Evolutionary conservation across 2,888 invertebrate genomes (phyloP).

Genomic region (Eupithecia subfuscata): DNA sequence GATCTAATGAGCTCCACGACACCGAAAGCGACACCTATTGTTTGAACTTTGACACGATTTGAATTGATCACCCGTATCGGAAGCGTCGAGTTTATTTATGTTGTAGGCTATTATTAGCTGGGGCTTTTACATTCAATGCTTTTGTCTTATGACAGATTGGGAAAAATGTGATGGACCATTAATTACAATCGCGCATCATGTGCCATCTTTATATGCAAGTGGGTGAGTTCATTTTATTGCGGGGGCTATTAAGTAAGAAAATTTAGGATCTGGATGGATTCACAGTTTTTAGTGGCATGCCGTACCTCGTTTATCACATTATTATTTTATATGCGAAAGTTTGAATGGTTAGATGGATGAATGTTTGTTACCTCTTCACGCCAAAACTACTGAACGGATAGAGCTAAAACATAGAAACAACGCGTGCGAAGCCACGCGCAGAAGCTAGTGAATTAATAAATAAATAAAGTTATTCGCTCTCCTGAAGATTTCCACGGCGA

Average conservation of each 20-base stretch:
- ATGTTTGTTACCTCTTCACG: no score
- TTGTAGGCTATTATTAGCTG: neutral
- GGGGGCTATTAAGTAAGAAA: neutral
- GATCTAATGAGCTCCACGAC: conserved; percentile 68
- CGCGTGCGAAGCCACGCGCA: no score
- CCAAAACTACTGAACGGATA: no score
- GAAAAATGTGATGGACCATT: neutral
- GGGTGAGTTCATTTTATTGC: neutral
- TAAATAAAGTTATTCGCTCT: no score
- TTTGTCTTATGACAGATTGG: neutral
- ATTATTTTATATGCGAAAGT: no score
- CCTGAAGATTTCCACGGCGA: neutral
- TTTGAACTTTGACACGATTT: conserved; percentile 56
- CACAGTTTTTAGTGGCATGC: neutral
- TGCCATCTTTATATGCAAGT: neutral
- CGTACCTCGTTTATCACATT: no score
- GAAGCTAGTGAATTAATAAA: no score
- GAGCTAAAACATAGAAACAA: no score
- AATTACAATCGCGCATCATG: neutral
- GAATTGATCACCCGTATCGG: conserved; percentile 53
- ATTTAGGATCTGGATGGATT: neutral
- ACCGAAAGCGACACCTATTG: conserved; percentile 57
- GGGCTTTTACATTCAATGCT: neutral
- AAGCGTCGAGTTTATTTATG: neutral
- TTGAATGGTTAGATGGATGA: no score